These are phyloP conservation scores for Aplodontia rufa DNA, from an alignment of 2,113 vertebrate species.

Conservation along the genomic window DNA sequence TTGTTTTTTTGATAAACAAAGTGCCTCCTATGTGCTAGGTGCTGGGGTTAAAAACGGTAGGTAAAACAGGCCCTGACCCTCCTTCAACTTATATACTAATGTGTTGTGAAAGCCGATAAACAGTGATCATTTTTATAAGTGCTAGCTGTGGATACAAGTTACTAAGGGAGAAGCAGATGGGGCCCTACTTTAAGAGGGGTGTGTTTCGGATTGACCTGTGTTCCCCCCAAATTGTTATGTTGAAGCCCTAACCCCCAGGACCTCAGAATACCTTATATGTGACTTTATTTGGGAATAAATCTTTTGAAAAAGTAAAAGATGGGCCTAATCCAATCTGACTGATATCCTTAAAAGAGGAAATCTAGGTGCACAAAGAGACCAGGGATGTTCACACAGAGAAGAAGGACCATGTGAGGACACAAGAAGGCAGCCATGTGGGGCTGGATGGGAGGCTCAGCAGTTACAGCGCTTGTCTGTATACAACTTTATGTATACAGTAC, in stretches of 20 bases:
- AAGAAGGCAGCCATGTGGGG: too few species aligned
- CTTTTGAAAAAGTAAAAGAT: conserved; percentile 8
- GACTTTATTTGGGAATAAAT: background rate
- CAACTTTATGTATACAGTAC: too few species aligned
- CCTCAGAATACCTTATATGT: background rate
- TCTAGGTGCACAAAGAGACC: background rate
- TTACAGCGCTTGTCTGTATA: too few species aligned
- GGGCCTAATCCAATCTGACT: background rate
- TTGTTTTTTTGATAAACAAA: background rate
- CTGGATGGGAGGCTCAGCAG: too few species aligned
- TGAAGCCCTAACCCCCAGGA: background rate
- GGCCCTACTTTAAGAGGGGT: background rate
- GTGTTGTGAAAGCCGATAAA: background rate
- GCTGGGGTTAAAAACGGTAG: background rate
- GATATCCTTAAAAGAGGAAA: background rate
- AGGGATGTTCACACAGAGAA: accelerated
- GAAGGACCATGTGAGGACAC: background rate
- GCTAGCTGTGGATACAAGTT: background rate
- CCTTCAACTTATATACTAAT: background rate
- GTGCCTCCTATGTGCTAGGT: background rate
- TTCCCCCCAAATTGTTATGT: background rate
- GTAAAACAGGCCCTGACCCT: background rate
- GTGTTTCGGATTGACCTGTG: background rate
- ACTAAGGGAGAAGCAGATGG: background rate
- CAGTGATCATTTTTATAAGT: background rate